A percentile compares a stretch with the other conserved stretches of the same genome.
Evolutionary conservation across 2,888 invertebrate genomes (phyloP).

Genomic region (Chalcis sispes): DNA sequence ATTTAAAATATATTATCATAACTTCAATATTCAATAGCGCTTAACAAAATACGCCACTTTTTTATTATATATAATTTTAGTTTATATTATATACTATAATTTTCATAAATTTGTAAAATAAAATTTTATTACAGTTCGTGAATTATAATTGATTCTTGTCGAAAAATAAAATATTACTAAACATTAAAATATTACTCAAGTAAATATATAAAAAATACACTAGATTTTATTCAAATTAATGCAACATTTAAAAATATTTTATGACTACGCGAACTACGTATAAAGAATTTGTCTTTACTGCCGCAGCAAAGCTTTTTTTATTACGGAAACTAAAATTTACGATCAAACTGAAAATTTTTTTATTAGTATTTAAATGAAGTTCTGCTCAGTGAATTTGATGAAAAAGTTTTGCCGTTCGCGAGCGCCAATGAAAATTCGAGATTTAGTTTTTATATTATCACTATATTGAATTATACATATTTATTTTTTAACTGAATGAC

Average conservation of each 20-base stretch:
- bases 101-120: constrained; percentile 5
- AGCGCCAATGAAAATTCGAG: neutral
- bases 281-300: constrained; percentile 2
- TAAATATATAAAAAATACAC: constrained; percentile 6
- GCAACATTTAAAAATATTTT: constrained; percentile 24
- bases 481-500: no score
- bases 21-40: no score
- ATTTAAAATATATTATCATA: no score
- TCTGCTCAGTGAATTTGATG: neutral
- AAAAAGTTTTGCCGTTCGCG: constrained; percentile 1
- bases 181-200: neutral
- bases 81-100: neutral
- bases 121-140: neutral
- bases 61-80: neutral
- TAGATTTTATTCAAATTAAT: constrained; percentile 18
- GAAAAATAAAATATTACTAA: neutral
- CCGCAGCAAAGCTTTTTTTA: neutral
- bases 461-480: neutral
- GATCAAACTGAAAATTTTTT: constrained; percentile 19
- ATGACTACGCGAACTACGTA: neutral
- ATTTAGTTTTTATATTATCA: neutral
- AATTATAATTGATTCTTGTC: neutral
- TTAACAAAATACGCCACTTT: neutral
- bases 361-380: constrained; percentile 12
- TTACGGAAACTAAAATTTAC: constrained; percentile 26